Evolutionary conservation across 2,113 vertebrate genomes (phyloP).

Genomic region (Sander lucioperca): DNA sequence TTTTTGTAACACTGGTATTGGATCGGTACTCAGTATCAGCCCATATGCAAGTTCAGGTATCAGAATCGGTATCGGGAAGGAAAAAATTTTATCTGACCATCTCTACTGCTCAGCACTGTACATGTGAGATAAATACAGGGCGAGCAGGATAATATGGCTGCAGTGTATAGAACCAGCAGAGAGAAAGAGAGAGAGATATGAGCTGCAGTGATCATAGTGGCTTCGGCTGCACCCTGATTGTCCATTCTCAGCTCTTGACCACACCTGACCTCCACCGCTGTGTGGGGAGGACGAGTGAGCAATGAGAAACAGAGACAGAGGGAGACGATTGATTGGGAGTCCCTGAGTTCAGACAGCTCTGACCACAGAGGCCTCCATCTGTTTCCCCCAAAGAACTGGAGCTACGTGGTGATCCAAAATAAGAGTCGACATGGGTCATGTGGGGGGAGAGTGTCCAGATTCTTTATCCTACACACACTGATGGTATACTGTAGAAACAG

Average conservation of each 20-base stretch:
- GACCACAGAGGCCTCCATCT: slow-evolving; percentile 60
- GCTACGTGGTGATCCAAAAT: slow-evolving; percentile 50
- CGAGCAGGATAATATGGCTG: slow-evolving; percentile 25
- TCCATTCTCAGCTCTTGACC: slow-evolving; percentile 76
- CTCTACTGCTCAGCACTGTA: background rate
- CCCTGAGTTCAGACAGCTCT: slow-evolving; percentile 68
- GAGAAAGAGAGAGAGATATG: slow-evolving; percentile 34
- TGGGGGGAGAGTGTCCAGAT: background rate
- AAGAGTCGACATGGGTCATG: slow-evolving; percentile 39
- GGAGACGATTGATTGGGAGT: slow-evolving; percentile 67
- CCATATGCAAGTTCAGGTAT: too few relatives aligned
- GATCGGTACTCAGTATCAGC: too few relatives aligned
- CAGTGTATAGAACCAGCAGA: slow-evolving; percentile 9
- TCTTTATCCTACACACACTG: slow-evolving; percentile 10
- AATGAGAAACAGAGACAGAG: slow-evolving; percentile 34
- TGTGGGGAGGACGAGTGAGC: slow-evolving; percentile 49
- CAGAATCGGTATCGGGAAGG: too few relatives aligned
- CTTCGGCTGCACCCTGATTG: slow-evolving; percentile 61
- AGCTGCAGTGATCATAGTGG: slow-evolving; percentile 56
- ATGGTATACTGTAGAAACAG: background rate
- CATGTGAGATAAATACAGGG: slow-evolving; percentile 34
- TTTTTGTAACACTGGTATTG: too few relatives aligned
- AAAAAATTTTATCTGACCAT: too few relatives aligned
- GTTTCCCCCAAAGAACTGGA: slow-evolving; percentile 48
- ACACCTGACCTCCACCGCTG: slow-evolving; percentile 75